Conservation (phyloP, 2,797 vertebrate genomes). For the Lepus townsendii region DNA sequence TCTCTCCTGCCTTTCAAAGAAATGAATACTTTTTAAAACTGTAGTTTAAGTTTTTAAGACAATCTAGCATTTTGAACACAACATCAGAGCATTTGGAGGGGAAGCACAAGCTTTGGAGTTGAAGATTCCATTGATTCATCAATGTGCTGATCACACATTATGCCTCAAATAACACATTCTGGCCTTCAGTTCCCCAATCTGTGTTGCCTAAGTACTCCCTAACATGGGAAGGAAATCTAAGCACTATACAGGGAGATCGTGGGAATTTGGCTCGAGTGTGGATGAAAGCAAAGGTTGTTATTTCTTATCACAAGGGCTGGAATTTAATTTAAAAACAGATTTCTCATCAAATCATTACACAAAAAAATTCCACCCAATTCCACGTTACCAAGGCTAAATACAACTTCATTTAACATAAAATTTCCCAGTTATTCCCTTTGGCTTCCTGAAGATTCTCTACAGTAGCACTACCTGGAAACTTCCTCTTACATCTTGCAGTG, state of each 20-base stretch:
- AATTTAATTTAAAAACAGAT: conserved; percentile 48
- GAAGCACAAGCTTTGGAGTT: not conserved
- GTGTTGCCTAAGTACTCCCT: not conserved
- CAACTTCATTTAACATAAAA: conserved; percentile 2
- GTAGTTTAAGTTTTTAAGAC: conserved; percentile 5
- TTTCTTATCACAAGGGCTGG: not conserved
- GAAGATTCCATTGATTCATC: not conserved
- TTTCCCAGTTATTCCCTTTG: not conserved
- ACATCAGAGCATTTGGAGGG: not conserved
- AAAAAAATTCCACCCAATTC: not conserved
- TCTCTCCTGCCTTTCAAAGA: too few relatives aligned
- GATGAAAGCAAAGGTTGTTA: not conserved
- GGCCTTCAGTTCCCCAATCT: not conserved
- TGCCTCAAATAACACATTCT: conserved; percentile 13
- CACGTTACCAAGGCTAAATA: conserved; percentile 39
- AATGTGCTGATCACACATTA: not conserved
- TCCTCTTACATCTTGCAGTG: conserved; percentile 9
- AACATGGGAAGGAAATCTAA: conserved; percentile 14
- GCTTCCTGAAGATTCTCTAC: conserved; percentile 17
- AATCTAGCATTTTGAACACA: not conserved
- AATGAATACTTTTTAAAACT: too few relatives aligned
- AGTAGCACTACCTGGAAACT: conserved; percentile 46
- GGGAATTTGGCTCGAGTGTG: not conserved
- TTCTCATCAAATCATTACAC: conserved; percentile 39
- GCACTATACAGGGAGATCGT: not conserved